phyloP scores from a whole-genome alignment of 1,140 invertebrate genomes.

The Sycobia sp. region DNA sequence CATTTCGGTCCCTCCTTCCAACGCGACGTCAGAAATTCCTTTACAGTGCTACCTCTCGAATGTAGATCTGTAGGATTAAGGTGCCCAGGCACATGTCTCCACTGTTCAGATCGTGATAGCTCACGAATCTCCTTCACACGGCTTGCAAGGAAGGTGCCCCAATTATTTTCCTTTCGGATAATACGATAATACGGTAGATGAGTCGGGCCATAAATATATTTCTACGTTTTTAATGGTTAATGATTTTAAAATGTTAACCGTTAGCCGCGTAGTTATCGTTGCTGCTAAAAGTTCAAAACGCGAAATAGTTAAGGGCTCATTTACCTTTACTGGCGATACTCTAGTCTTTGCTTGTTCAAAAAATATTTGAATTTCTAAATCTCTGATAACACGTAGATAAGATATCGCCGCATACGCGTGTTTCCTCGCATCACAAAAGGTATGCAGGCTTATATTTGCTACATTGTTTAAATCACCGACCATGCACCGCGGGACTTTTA shows the following conservation, averaged over 20 bases:
- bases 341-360: slow-evolving; percentile 25
- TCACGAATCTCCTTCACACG: not conserved
- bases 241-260: not conserved
- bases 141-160: not conserved
- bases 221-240: not conserved
- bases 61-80: not conserved
- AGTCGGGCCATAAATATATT: not conserved
- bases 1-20: slow-evolving; percentile 54
- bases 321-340: not conserved
- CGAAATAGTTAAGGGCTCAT: slow-evolving; percentile 19
- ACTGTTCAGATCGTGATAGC: not conserved
- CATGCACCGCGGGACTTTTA: slow-evolving; percentile 1
- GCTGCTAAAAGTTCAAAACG: slow-evolving; percentile 34
- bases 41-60: not conserved
- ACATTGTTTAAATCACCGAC: not conserved
- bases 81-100: slow-evolving; percentile 44
- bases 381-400: slow-evolving; percentile 9
- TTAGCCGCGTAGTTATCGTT: slow-evolving; percentile 13
- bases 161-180: not conserved
- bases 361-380: not conserved
- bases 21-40: slow-evolving; percentile 43
- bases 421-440: slow-evolving; percentile 19
- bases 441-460: not conserved
- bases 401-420: slow-evolving; percentile 19
- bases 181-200: not conserved